Base-by-base conservation (phyloP, 2,113 vertebrate species). In the Thalassarche chlororhynchos region DNA sequence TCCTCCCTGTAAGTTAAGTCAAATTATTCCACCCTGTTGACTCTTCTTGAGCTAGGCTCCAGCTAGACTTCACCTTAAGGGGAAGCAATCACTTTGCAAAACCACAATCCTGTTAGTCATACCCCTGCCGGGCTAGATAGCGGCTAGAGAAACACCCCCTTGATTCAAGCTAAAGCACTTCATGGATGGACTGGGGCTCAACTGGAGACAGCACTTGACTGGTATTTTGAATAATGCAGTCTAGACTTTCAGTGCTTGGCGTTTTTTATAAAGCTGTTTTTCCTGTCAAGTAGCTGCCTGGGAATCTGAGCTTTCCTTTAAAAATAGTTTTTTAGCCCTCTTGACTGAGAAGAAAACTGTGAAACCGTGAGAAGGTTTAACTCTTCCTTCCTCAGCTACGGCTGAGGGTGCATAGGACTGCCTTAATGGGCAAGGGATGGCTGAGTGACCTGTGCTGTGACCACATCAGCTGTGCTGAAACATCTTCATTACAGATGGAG, bases 241-340 rank as follows among this genome's bases (percentile, higher is more conserved):
- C 87, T 87, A 91, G 91, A 89, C 74, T 92, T 77, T 34, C 36
- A 58, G 78, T 42, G 49, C 66, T 84, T 40, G 57, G 4, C 87
- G 57, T 72, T 91, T 90, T 95, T 93, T 84, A 36, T 77, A 64
- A 85, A 87, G 72, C 72, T 92, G 64, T 40, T 82, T 95, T 89
- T 89, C 54, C 61, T 72, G 77, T 94, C 77, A 69, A 89, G 77
- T 82, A 65, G 69, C 92, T 95, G 81, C 84, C 84, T 81, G 68
- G 84, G 71, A 95, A 78, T 75, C 79, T 89, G 68, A 87, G 44
- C 72, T 91, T 95, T 90, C 69, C 24, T 92, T 97, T 71, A 76
- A 76, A 92, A 92, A 89, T 19, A 84, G 29, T 10, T 61, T 89
- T 95, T 88, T 87, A 87, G n/a, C 52, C 82, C 31, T 94, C 68